phyloP scores from a whole-genome alignment of 2,888 invertebrate species.

The Pardosa pseudoannulata region DNA sequence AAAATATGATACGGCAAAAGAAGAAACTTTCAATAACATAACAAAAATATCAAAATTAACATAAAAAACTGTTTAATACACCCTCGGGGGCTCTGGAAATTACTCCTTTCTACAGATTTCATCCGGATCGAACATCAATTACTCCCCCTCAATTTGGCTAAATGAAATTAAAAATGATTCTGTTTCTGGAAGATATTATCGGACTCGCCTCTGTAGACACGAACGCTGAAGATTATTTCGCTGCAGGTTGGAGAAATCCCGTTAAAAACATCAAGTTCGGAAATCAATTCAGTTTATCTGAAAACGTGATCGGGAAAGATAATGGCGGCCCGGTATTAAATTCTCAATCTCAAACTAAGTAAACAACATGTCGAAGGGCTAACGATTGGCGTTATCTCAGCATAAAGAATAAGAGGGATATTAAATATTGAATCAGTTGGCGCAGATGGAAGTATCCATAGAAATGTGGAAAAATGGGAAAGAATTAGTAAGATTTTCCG shows the following conservation, averaged over 20 bases:
- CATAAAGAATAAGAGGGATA: neutral
- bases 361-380: neutral
- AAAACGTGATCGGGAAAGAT: conserved; percentile 2
- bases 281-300: neutral
- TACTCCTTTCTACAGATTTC: neutral
- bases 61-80: no score
- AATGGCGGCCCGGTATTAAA: neutral
- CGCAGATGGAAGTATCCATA: no score
- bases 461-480: no score
- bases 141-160: neutral
- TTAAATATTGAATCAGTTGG: no score
- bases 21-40: no score
- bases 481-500: no score
- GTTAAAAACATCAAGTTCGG: neutral
- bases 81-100: no score
- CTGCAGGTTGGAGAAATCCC: neutral
- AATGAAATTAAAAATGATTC: neutral
- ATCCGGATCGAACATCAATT: neutral
- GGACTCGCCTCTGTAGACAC: neutral
- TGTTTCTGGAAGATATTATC: neutral
- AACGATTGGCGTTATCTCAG: neutral
- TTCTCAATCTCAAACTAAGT: neutral
- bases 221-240: neutral
- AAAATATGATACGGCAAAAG: no score
- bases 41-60: no score